Evolutionary conservation across 2,113 vertebrate species (phyloP), one percentile per base, ranked within the genome.

Genomic region (Columba janthina): DNA sequence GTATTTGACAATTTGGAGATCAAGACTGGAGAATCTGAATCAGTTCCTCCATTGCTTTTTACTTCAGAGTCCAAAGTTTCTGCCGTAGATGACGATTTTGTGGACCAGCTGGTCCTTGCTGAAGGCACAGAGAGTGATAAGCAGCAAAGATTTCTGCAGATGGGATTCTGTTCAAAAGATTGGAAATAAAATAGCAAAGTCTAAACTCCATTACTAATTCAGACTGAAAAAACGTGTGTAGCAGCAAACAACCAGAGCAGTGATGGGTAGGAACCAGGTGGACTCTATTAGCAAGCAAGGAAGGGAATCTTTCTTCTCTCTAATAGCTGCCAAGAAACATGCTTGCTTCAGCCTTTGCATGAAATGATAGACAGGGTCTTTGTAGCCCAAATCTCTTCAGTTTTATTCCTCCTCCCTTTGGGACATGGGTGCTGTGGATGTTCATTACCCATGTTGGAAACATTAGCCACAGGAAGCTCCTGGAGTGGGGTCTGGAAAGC

Each of bases 371-470:
- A 95, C 44, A 46, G 44, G n/a, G 26, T 15, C 72, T 93, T 94
- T 84, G 61, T 95, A 92, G 70, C 44, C 13, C 4, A 26, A 69
- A 93, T 90, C 57, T 88, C 25, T 73, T 90, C 84, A 80, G 61
- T 72, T 97, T 96, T 86, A 48, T 54, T 77, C 25, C 44, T 83
- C 44, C 56, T 91, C n/a, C 32, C 89, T 97, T 42, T 95, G 91
- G 71, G 89, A 97, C 94, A 94, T 85, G 95, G 97, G 94, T 96
- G 96, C 94, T 92, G 76, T 93, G 91, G 67, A 96, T 95, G 82
- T 91, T 88, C 94, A 97, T 98, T 98, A 98, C 91, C 98, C 98
- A 98, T 26, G 16, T 7, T 96, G 97, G 97, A 98, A 98, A 98
- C 87, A 94, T 96, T 97, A 94, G 74, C 80, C 95, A 96, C 93